Conservation (phyloP, 1,140 invertebrate species). For the Sycophila sp. region DNA sequence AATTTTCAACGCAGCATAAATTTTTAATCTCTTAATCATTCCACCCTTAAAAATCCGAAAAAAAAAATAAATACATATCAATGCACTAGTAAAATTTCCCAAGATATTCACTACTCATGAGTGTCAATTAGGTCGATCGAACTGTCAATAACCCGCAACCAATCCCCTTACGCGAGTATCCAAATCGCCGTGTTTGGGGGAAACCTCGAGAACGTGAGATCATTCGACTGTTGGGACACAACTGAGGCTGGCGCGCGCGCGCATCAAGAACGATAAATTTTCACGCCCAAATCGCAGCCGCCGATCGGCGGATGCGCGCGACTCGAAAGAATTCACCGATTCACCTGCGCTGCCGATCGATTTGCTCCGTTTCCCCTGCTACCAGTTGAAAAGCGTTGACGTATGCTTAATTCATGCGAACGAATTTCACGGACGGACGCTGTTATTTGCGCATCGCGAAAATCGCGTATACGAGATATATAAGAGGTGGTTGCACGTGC, state of each 20-base stretch:
- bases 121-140: background rate
- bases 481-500: background rate
- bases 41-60: too few relatives aligned
- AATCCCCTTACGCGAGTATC: background rate
- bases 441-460: background rate
- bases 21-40: too few relatives aligned
- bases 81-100: background rate
- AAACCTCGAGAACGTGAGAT: conserved; percentile 14
- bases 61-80: too few relatives aligned
- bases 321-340: too few relatives aligned
- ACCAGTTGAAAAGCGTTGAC: background rate
- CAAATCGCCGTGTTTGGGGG: conserved; percentile 17
- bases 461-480: background rate
- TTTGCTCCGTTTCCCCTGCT: background rate
- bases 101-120: background rate
- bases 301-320: background rate
- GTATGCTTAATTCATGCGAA: conserved; percentile 8
- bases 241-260: too few relatives aligned
- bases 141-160: background rate
- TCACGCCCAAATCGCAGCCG: too few relatives aligned
- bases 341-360: background rate
- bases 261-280: conserved; percentile 28
- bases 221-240: background rate
- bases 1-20: too few relatives aligned
- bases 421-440: too few relatives aligned